Evolutionary conservation across 2,113 vertebrate genomes (phyloP), one percentile per base, ranked within the genome.

Genomic region (Rhinolophus ferrumequinum): DNA sequence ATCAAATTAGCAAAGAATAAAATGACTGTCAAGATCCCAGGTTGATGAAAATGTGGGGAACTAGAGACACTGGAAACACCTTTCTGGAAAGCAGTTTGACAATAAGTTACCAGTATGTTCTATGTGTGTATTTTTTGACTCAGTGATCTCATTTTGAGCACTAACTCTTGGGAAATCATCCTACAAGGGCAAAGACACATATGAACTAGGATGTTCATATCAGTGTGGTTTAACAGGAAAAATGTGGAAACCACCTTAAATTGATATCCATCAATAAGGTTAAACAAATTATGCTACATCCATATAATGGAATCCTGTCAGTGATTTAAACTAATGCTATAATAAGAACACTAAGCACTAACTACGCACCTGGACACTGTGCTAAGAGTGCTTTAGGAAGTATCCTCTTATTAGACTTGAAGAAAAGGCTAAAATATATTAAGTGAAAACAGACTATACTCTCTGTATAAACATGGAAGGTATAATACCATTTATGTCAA

Each of bases 361-460:
- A 41, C 41, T 41, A 41, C 41, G 41, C 41, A 41, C 58, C 60
- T 86, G 52, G 18, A 89, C 28, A 90, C 26, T 66, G 10, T 77
- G 64, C 35, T 80, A n/a, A 54, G 35, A 81, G 26, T 84, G 52
- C 15, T 28, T 66, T 24, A 62, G 62, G 18, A 62, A 13, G 14
- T 69, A 87, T 88, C 84, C 62, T 44, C n/a, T 86, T 69, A 54
- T 54, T 16, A 54, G 52, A 54, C 89, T 75, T 75, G 76, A 82
- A 96, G 92, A 93, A 54, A 84, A 75, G 62, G 58, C 47, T 30
- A 47, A 89, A 95, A 93, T 77, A 64, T 52, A 81, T 60, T 85
- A 64, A 30, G 14, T 67, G 56, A 87, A 87, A 95, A 95, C 41
- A 82, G 21, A 93, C 47, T 83, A 50, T 38, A 41, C 12, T 75